Evolutionary conservation across 2,797 vertebrate species (phyloP), one percentile per base, ranked within the genome.

Genomic region (Aeoliscus strigatus): DNA sequence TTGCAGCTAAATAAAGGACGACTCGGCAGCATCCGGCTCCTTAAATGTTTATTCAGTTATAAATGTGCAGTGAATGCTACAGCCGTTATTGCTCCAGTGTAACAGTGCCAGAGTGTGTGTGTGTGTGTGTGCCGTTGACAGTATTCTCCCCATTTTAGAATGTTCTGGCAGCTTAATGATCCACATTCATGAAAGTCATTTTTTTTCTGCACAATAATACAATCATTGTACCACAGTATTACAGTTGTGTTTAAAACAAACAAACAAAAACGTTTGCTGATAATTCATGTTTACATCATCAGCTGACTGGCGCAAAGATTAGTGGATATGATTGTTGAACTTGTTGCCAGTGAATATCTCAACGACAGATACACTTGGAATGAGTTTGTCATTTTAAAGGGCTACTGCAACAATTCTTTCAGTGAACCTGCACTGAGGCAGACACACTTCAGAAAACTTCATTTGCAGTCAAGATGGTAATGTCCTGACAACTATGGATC

Each of bases 51-150:
- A 52, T 64, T 59, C 17, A 64, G 27, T 53, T 51, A 28, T 34
- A 39, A 29, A 27, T 27, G 12, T 51, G 44, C 49, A 51, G 31
- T 50, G 31, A 46, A 45, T 25, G 14, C 52, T 40, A 28, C 51
- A 51, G 34, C 21, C 51, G 49, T 70, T 66, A 70, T 67, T 70
- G 57, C 66, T 60, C 30, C 49, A 31, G 35, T 47, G 39, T 23
- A 61, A 56, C n/a, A 12, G n/a, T n/a, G n/a, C n/a, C n/a, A n/a
- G n/a, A n/a, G n/a, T n/a, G n/a, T n/a, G n/a, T n/a, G n/a, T n/a
- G n/a, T n/a, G n/a, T n/a, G n/a, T n/a, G n/a, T n/a, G n/a, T n/a
- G n/a, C n/a, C n/a, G n/a, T n/a, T n/a, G n/a, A n/a, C n/a, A n/a
- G n/a, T n/a, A n/a, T n/a, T n/a, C n/a, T n/a, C n/a, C n/a, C n/a